phyloP scores from a whole-genome alignment of 2,113 vertebrate genomes.

The Speoplatyrhinus poulsoni region DNA sequence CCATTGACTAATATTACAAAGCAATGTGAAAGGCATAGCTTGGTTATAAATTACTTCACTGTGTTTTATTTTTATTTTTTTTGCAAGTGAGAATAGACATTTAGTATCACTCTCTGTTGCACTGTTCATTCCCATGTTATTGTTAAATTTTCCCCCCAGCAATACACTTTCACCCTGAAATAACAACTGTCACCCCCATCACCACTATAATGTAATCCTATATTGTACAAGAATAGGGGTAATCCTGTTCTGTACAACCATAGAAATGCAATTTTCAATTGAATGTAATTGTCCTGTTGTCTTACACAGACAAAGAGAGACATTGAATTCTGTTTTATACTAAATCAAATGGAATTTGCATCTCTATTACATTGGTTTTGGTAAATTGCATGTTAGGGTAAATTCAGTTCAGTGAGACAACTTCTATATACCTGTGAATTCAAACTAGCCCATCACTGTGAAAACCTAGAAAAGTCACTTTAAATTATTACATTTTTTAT shows the following conservation, averaged over 20 bases:
- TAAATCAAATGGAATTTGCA: too few species aligned
- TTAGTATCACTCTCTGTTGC: slow-evolving; percentile 17
- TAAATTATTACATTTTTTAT: too few species aligned
- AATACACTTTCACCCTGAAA: not conserved
- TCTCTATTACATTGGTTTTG: too few species aligned
- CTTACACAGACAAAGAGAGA: slow-evolving; percentile 21
- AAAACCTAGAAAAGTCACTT: too few species aligned
- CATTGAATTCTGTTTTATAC: too few species aligned
- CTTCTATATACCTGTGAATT: too few species aligned
- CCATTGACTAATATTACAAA: slow-evolving; percentile 73
- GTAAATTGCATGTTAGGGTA: too few species aligned
- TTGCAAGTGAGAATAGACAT: slow-evolving; percentile 37
- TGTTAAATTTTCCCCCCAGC: not conserved
- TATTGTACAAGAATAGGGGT: slow-evolving; percentile 13
- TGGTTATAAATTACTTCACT: slow-evolving; percentile 76
- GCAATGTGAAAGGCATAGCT: slow-evolving; percentile 63
- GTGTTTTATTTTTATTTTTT: slow-evolving; percentile 68
- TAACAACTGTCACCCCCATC: slow-evolving; percentile 1
- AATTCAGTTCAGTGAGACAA: too few species aligned
- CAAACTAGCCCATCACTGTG: too few species aligned
- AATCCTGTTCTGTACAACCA: slow-evolving; percentile 16
- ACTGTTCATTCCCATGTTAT: not conserved
- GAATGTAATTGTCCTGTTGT: slow-evolving; percentile 34
- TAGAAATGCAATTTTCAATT: slow-evolving; percentile 14
- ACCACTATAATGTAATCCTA: not conserved